Evolutionary conservation across 2,113 vertebrate species (phyloP).

Genomic region (Sebastes fasciatus): DNA sequence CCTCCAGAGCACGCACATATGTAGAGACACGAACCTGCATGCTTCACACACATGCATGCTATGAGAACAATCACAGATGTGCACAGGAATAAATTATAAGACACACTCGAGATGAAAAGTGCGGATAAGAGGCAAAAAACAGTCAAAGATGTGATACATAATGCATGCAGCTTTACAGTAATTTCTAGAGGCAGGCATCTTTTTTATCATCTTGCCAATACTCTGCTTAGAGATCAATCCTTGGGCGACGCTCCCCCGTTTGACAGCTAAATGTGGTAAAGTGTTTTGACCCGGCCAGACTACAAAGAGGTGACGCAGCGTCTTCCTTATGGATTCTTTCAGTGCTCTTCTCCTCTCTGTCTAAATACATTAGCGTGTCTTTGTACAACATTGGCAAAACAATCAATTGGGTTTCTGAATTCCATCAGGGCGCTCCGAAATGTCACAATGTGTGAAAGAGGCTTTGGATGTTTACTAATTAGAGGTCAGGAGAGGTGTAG

Average conservation of each 20-base stretch:
- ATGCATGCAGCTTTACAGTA: constrained; percentile 16
- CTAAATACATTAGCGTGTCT: constrained; percentile 66
- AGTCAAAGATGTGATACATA: constrained; percentile 11
- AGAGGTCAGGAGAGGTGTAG: constrained; percentile 42
- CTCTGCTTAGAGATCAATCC: constrained; percentile 27
- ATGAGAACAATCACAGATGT: background rate
- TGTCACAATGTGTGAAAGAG: constrained; percentile 46
- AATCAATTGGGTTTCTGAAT: constrained; percentile 65
- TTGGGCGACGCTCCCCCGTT: background rate
- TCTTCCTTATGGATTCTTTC: constrained; percentile 41
- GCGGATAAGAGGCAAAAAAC: constrained; percentile 16
- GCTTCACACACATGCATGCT: background rate
- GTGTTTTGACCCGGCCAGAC: constrained; percentile 29
- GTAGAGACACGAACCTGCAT: background rate
- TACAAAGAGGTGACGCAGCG: constrained; percentile 49
- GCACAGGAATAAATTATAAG: background rate
- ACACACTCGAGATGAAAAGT: background rate
- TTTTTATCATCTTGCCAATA: constrained; percentile 40
- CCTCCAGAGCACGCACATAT: constrained; percentile 6
- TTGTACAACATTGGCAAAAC: constrained; percentile 66
- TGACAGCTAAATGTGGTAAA: constrained; percentile 36
- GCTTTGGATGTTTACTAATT: constrained; percentile 60
- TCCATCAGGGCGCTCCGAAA: constrained; percentile 45
- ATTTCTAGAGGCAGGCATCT: constrained; percentile 29
- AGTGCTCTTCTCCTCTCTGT: constrained; percentile 41